Conservation (phyloP, 2,888 invertebrate species). For the Aphidoletes aphidimyza region DNA sequence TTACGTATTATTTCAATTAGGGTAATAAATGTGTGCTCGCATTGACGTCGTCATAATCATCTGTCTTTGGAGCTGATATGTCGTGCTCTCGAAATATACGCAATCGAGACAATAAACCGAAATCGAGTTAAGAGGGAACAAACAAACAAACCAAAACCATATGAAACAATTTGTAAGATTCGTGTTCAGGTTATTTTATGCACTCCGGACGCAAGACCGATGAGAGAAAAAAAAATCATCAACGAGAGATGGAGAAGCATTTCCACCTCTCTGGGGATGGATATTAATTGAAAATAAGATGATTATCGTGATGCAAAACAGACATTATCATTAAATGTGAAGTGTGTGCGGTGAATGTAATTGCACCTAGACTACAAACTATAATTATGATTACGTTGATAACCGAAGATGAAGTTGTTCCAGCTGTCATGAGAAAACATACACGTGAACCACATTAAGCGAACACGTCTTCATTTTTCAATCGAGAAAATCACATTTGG, state of each 20-base stretch:
- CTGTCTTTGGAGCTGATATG: conserved; percentile 32
- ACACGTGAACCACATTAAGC: conserved; percentile 17
- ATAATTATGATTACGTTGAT: conserved; percentile 32
- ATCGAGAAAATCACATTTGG: not conserved
- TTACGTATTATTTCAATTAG: conserved; percentile 53
- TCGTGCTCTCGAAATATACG: not conserved
- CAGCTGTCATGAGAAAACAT: not conserved
- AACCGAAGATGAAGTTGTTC: not conserved
- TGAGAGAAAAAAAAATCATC: too few species aligned
- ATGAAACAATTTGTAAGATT: conserved; percentile 28
- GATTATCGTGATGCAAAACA: conserved; percentile 52
- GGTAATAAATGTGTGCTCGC: conserved; percentile 44
- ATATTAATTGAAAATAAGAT: conserved; percentile 54
- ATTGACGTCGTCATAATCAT: conserved; percentile 53
- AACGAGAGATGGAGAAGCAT: not conserved
- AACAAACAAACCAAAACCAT: not conserved
- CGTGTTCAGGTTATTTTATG: not conserved
- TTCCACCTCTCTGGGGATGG: not conserved
- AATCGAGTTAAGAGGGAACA: conserved; percentile 27
- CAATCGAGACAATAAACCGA: not conserved
- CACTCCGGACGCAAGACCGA: too few species aligned
- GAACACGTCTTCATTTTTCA: not conserved
- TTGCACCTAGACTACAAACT: not conserved
- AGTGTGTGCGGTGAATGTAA: not conserved
- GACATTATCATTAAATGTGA: conserved; percentile 50